Conservation (phyloP, 1,140 invertebrate species). For the Drosophila bocqueti region DNA sequence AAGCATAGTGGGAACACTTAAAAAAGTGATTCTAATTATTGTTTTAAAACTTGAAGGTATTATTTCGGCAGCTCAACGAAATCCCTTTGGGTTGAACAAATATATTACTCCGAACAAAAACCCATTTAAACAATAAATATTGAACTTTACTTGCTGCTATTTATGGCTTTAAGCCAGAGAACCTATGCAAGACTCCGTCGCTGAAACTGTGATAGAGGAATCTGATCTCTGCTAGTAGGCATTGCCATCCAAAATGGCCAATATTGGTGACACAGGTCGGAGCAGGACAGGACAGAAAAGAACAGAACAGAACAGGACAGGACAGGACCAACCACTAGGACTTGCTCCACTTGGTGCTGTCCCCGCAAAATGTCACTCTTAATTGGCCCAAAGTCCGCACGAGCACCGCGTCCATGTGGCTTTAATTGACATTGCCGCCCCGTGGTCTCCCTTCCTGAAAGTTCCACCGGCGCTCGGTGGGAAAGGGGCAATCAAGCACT, state of each 20-base stretch:
- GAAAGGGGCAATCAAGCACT: constrained; percentile 29
- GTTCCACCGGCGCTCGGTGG: background rate
- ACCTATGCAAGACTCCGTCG: background rate
- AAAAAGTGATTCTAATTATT: background rate
- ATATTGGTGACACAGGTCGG: constrained; percentile 15
- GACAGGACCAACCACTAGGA: constrained; percentile 1
- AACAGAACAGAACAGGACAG: background rate
- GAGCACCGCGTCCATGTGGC: constrained; percentile 21
- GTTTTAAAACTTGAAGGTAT: background rate
- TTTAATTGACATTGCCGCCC: constrained; percentile 35
- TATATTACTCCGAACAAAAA: background rate
- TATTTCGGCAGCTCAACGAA: too few species aligned
- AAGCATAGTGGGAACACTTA: background rate
- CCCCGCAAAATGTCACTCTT: constrained; percentile 18
- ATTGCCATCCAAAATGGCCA: background rate
- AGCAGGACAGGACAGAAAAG: background rate
- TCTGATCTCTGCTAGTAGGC: background rate
- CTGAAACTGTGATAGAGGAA: background rate
- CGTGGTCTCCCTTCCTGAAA: constrained; percentile 3
- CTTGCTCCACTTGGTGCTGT: constrained; percentile 4
- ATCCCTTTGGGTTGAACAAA: too few species aligned
- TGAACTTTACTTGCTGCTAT: background rate
- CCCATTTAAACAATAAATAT: background rate
- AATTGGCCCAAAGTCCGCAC: constrained; percentile 32
- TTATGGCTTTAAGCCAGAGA: background rate